Evolutionary conservation across 2,797 vertebrate genomes (phyloP).

Genomic region (Rhyacichthys aspro): DNA sequence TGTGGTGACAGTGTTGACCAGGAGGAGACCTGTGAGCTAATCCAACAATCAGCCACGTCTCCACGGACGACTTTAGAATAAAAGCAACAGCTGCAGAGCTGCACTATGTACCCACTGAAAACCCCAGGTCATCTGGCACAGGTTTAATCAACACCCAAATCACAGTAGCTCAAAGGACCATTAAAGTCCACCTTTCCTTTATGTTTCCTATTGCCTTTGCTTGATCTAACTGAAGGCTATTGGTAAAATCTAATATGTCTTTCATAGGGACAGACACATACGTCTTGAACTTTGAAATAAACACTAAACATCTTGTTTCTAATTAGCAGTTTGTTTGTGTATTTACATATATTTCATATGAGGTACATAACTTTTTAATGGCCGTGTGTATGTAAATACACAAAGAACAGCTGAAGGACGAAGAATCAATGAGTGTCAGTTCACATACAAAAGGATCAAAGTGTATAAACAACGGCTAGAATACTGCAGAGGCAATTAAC

Average conservation of each 20-base stretch:
- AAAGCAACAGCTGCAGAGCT: slow-evolving; percentile 77
- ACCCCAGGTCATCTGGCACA: slow-evolving; percentile 72
- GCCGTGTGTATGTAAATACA: slow-evolving; percentile 13
- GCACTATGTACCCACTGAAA: slow-evolving; percentile 68
- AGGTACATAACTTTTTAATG: slow-evolving; percentile 10
- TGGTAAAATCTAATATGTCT: slow-evolving; percentile 27
- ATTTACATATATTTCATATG: neutral
- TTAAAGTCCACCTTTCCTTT: slow-evolving; percentile 73
- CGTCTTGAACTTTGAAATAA: neutral
- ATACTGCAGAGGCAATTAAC: slow-evolving; percentile 40
- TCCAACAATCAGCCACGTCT: slow-evolving; percentile 64
- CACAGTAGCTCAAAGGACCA: slow-evolving; percentile 75
- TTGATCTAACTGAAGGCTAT: slow-evolving; percentile 23
- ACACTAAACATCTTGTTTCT: neutral
- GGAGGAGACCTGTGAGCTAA: slow-evolving; percentile 64
- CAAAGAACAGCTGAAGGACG: slow-evolving; percentile 5
- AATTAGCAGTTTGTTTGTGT: slow-evolving; percentile 1
- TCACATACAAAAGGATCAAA: slow-evolving; percentile 28
- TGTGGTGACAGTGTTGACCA: slow-evolving; percentile 58
- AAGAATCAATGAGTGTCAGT: slow-evolving; percentile 13
- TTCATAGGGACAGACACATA: slow-evolving; percentile 34
- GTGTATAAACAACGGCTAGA: slow-evolving; percentile 33
- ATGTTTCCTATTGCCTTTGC: slow-evolving; percentile 12
- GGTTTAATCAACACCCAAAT: slow-evolving; percentile 86
- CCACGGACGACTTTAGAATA: slow-evolving; percentile 67